These are phyloP conservation scores for Cherax quadricarinatus DNA, from an alignment of 1,140 invertebrate genomes.

Conservation along the genomic window DNA sequence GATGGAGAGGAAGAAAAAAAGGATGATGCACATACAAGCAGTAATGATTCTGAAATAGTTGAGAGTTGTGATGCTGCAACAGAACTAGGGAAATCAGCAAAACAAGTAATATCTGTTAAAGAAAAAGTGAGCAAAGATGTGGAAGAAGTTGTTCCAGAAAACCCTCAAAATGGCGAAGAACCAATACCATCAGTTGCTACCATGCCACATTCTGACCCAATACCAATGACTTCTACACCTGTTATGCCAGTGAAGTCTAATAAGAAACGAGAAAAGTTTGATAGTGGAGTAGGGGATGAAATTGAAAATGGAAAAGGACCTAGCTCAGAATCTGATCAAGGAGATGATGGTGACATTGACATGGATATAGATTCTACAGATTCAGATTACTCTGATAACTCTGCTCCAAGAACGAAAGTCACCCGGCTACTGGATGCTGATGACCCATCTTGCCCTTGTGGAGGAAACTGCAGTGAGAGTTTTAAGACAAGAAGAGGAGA, in stretches of 20 bases:
- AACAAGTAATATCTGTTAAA: not conserved
- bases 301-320: constrained; percentile 65
- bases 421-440: constrained; percentile 41
- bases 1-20: constrained; percentile 22
- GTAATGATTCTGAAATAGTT: not conserved
- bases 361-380: constrained; percentile 64
- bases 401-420: constrained; percentile 46
- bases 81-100: not conserved
- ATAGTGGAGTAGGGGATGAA: constrained; percentile 62
- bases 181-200: constrained; percentile 14
- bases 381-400: constrained; percentile 56
- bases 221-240: constrained; percentile 43
- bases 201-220: constrained; percentile 54
- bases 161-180: not conserved
- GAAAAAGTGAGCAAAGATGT: constrained; percentile 12
- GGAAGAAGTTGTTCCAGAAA: not conserved
- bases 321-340: constrained; percentile 52
- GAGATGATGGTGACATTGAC: constrained; percentile 55
- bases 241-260: constrained; percentile 28
- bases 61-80: not conserved
- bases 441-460: constrained; percentile 48
- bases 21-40: not conserved
- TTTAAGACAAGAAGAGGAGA: constrained; percentile 13
- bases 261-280: constrained; percentile 65
- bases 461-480: constrained; percentile 29